Base-by-base conservation (phyloP, 1,140 invertebrate genomes). In the Trachelipus rathkii region DNA sequence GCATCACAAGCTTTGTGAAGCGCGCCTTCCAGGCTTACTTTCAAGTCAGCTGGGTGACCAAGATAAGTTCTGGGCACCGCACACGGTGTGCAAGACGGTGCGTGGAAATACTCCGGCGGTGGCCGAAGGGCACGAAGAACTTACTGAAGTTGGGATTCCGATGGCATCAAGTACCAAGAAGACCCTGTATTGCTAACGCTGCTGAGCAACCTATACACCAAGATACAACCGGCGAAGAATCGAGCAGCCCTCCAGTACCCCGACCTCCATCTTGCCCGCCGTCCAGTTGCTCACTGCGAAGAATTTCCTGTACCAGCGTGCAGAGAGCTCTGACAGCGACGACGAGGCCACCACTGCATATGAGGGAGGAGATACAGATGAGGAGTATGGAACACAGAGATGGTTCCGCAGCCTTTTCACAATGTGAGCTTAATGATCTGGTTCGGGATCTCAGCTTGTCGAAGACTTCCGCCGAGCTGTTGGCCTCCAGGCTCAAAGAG, bases 401-500 rank as follows among this genome's bases (percentile, higher is more conserved):
- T 66, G 60, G 60, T 66, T 7, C 60, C 1, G 1, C 0, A 7
- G 1, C 60, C 21, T 23, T 66, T 33, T 33, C 33, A 33, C 33
- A 33, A 33, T 33, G 33, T 33, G 33, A 33, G 33, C 33, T 33
- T 33, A 33, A 33, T 43, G 10, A 21, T n/a, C 21, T 72, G 71
- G 71, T 44, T 72, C 33, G 71, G 11, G 43, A 44, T 2, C 71
- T 72, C 69, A 71, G 23, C 69, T 71, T 71, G 69, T 23, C 23
- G 15, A 71, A 71, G 13, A 71, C 21, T 71, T 71, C 23, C 69
- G 23, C 69, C 23, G 13, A 71, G 69, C 69, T 71, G 69, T 71
- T 71, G 69, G 33, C 69, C 69, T 23, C 69, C 69, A 71, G 69
- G 10, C 69, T 71, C 69, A 71, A 71, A 71, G 23, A 71, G 69